Conservation (phyloP, 2,113 vertebrate species). For the Alligator sinensis region DNA sequence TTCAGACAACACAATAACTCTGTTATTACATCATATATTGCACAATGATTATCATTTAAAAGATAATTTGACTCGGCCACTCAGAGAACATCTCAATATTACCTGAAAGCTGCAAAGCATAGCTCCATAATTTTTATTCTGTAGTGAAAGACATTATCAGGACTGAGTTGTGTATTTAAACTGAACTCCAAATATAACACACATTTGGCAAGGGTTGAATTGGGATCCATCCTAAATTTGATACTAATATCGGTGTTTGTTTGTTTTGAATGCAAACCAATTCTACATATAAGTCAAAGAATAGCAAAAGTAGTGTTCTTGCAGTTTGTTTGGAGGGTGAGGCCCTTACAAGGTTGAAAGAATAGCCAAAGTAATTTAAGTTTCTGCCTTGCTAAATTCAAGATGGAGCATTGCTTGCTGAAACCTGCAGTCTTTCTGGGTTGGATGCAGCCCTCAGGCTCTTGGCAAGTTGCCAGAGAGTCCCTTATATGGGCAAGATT, state of each 20-base stretch:
- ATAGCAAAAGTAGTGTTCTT: background rate
- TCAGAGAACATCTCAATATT: accelerated
- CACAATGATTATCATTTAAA: background rate
- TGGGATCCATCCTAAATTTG: background rate
- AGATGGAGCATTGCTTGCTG: constrained; percentile 14
- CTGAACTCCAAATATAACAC: background rate
- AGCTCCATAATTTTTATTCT: background rate
- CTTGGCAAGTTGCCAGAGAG: background rate
- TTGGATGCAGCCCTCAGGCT: constrained; percentile 15
- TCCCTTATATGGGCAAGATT: background rate
- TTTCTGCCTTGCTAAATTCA: background rate
- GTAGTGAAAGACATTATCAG: background rate
- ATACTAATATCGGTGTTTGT: background rate
- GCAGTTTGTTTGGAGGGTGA: background rate
- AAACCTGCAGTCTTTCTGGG: constrained; percentile 25
- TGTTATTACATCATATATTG: background rate
- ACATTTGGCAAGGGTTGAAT: background rate
- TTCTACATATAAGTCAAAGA: background rate
- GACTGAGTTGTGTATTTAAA: background rate
- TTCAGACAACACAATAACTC: too few species aligned
- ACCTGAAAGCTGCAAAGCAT: background rate
- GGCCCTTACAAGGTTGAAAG: background rate
- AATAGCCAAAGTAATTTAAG: background rate
- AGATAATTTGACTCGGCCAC: background rate
- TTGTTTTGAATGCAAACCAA: background rate